Base-by-base conservation (phyloP, 2,113 vertebrate genomes). In the Epinephelus lanceolatus region DNA sequence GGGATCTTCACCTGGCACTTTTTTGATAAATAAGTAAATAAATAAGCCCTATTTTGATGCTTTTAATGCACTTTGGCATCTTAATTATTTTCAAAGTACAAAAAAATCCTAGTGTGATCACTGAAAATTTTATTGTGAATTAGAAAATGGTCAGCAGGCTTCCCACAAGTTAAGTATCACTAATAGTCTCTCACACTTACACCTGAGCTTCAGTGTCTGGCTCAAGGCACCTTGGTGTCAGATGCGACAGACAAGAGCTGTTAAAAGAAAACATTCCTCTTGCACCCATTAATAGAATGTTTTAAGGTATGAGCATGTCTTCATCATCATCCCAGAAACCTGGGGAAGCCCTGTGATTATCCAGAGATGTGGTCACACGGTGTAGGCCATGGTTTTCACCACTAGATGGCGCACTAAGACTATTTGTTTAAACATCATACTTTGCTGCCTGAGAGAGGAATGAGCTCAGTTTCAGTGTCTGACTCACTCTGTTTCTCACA, bases 361-460 rank as follows among this genome's bases (percentile, higher is more conserved):
- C 33, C 15, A 8, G 25, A 62, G 13, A 70, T 40, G 11, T 15
- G 27, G 9, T 59, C 71, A 71, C 33, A 45, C 5, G 53, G 49
- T 84, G 56, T 42, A 37, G 2, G 14, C 0, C 6, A 0, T 13
- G 8, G 2, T 5, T 53, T 56, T 17, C 30, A 30, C 83, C 94
- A 83, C 89, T 90, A 92, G 94, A 82, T 90, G 92, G 90, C 15
- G 80, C 21, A 5, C 42, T 71, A 62, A 74, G 47, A 78, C 76
- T n/a, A 53, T 40, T 15, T 37, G 12, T 75, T 71, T 80, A 3
- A 42, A 12, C 33, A n/a, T 2, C n/a, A 30, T 27, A 5, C 18
- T 18, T 23, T 0, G 25, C 30, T 49, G 23, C 18, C 33, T 47
- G 1, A 33, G 6, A 60, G 27, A 66, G 19, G 23, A 66, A 59